Conservation (phyloP, 2,797 vertebrate genomes). For the Micrastur ruficollis region DNA sequence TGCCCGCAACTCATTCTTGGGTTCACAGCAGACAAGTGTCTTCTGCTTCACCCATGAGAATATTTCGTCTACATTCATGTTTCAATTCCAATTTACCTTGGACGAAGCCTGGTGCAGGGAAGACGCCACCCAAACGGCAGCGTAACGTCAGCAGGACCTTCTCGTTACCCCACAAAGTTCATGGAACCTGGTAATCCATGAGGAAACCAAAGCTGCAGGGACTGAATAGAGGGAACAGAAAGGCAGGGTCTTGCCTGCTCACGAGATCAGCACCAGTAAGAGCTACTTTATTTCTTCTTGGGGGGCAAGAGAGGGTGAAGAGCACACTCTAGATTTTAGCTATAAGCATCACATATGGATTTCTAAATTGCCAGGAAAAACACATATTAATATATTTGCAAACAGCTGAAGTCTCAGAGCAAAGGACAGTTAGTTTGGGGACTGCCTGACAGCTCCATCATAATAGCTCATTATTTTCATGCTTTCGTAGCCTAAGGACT, state of each 20-base stretch:
- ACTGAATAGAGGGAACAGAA: neutral
- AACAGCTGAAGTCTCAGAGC: constrained; percentile 14
- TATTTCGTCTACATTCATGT: neutral
- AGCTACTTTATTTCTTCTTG: neutral
- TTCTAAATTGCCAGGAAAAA: neutral
- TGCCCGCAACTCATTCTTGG: neutral
- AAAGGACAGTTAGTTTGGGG: constrained; percentile 36
- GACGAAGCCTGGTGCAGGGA: neutral
- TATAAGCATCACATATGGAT: neutral
- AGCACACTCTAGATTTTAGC: neutral
- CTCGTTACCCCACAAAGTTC: neutral
- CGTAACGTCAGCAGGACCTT: neutral
- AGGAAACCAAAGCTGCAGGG: neutral
- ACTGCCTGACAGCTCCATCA: constrained; percentile 30
- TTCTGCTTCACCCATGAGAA: neutral
- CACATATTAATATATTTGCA: neutral
- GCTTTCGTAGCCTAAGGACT: constrained; percentile 51
- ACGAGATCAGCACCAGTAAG: neutral
- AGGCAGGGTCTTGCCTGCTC: neutral
- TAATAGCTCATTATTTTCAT: constrained; percentile 64
- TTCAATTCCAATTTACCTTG: neutral
- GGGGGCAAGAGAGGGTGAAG: neutral
- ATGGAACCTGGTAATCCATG: neutral
- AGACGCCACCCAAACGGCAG: neutral
- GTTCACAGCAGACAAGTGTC: neutral